These are phyloP conservation scores for Smutsia temminckii DNA, from an alignment of 2,797 vertebrate genomes.

Conservation along the genomic window DNA sequence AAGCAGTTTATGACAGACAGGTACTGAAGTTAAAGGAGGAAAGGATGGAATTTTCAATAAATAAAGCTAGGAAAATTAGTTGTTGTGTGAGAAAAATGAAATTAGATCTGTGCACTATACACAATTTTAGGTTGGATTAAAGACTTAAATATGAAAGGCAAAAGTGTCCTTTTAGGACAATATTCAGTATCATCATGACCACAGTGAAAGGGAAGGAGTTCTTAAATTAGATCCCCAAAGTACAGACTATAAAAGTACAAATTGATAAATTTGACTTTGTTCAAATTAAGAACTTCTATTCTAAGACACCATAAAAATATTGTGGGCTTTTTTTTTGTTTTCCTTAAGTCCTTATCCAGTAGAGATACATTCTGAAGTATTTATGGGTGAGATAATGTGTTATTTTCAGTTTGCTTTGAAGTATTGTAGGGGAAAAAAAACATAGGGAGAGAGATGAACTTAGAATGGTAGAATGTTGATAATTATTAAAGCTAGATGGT, in stretches of 20 bases:
- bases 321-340: not conserved
- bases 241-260: not conserved
- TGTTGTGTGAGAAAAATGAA: not conserved
- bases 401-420: not conserved
- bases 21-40: not conserved
- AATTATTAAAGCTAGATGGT: not conserved
- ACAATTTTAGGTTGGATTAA: not conserved
- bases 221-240: not conserved
- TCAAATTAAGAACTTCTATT: not conserved
- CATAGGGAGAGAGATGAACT: not conserved
- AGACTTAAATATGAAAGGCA: not conserved
- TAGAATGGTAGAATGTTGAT: not conserved
- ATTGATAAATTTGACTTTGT: not conserved
- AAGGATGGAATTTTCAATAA: not conserved
- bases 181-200: not conserved
- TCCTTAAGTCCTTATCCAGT: not conserved
- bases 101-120: not conserved
- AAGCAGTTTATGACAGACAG: not conserved
- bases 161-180: not conserved
- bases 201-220: not conserved
- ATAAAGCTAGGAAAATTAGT: not conserved
- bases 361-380: not conserved
- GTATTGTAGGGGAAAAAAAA: not conserved
- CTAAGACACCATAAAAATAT: not conserved
- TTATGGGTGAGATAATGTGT: not conserved